phyloP scores from a whole-genome alignment of 2,113 vertebrate species.

The Craseonycteris thonglongyai region DNA sequence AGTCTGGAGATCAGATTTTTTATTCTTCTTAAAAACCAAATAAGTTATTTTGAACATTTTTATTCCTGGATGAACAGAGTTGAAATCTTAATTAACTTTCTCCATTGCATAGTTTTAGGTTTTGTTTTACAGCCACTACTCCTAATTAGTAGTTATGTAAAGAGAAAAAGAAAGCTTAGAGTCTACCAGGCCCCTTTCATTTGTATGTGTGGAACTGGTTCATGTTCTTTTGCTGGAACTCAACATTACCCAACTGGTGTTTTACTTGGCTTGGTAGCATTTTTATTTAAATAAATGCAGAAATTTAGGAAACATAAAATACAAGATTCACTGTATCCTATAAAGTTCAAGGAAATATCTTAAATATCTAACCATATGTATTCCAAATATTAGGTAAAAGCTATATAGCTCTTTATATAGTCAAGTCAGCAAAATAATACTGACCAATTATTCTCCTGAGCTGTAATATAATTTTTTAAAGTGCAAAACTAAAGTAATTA shows the following conservation, averaged over 20 bases:
- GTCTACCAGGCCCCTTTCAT: constrained; percentile 49
- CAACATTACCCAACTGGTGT: constrained; percentile 65
- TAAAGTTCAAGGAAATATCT: constrained; percentile 51
- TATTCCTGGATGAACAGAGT: constrained; percentile 38
- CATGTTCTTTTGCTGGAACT: constrained; percentile 59
- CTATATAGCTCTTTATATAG: constrained; percentile 46
- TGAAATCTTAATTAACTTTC: constrained; percentile 30
- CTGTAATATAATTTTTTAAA: constrained; percentile 37
- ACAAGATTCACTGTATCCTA: constrained; percentile 67
- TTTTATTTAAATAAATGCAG: constrained; percentile 77
- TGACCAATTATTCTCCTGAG: constrained; percentile 42
- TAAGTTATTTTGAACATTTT: not conserved
- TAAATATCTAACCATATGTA: constrained; percentile 39
- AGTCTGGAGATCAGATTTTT: not conserved
- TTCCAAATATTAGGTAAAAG: constrained; percentile 61
- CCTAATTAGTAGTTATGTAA: constrained; percentile 34
- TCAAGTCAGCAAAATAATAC: constrained; percentile 45
- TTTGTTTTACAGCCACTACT: constrained; percentile 11
- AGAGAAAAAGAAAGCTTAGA: constrained; percentile 18
- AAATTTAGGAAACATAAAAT: constrained; percentile 75
- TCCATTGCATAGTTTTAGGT: not conserved
- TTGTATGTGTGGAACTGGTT: constrained; percentile 46
- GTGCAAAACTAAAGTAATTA: not conserved
- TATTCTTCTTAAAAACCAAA: not conserved
- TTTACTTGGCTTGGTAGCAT: constrained; percentile 75